phyloP scores from a whole-genome alignment of 2,888 invertebrate genomes.

The Tridacna gigas region DNA sequence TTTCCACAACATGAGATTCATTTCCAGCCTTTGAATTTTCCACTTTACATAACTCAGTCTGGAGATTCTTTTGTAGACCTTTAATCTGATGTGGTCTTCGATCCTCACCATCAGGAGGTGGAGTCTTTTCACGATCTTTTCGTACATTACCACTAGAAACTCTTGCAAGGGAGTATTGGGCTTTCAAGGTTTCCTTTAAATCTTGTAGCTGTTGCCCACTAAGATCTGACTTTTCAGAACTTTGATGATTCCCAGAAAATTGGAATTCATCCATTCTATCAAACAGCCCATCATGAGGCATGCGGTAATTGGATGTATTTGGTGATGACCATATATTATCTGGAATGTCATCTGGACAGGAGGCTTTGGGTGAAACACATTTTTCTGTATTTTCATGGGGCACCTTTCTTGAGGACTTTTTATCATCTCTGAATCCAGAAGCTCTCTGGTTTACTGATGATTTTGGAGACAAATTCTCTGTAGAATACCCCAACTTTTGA shows the following conservation, averaged over 20 bases:
- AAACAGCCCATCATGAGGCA: slow-evolving; percentile 41
- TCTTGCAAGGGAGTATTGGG: not conserved
- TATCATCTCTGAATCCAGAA: not conserved
- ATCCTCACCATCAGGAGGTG: slow-evolving; percentile 42
- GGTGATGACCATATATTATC: slow-evolving; percentile 57
- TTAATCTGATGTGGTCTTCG: not conserved
- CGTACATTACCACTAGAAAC: not conserved
- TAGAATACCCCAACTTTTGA: not conserved
- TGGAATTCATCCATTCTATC: slow-evolving; percentile 58
- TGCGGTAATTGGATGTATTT: slow-evolving; percentile 44
- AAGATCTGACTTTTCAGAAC: slow-evolving; percentile 15
- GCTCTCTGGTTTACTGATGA: not conserved
- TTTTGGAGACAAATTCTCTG: not conserved
- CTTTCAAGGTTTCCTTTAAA: slow-evolving; percentile 31
- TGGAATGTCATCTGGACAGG: slow-evolving; percentile 22
- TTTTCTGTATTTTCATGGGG: not conserved
- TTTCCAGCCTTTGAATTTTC: too few species aligned
- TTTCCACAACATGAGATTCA: not conserved
- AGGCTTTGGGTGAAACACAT: slow-evolving; percentile 8
- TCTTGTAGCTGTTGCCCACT: slow-evolving; percentile 9
- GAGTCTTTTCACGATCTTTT: slow-evolving; percentile 37
- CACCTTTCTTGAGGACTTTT: not conserved
- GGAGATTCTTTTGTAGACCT: too few species aligned
- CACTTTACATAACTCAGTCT: too few species aligned
- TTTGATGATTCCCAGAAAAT: slow-evolving; percentile 26